Evolutionary conservation across 2,797 vertebrate genomes (phyloP), one percentile per base, ranked within the genome.

Genomic region (Pangasius mekongensis): DNA sequence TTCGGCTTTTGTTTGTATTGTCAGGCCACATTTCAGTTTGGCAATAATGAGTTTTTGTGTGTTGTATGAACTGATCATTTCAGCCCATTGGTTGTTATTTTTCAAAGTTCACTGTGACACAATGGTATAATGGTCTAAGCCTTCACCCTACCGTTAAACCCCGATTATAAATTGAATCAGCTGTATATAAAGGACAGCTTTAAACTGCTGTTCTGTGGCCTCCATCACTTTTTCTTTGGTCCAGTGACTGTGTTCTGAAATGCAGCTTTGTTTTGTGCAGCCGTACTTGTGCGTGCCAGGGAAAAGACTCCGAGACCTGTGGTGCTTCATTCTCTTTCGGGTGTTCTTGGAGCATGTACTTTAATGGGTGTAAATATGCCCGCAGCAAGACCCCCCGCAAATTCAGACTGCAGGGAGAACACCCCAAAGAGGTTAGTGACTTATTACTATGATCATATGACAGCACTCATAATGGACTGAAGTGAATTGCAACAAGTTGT

Each of bases 311-410:
- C 39, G 98, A 99, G 86, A 97, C 94, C 87, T 97, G 97, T 1
- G 98, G 98, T 1, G 98, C 98, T 87, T 99, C 98, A 90, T 99
- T 99, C 94, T 99, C 98, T 90, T 99, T 99, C 0, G 98, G 98
- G 91, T 99, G 98, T 91, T 99, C 98, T 71, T 99, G 98, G 98
- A 99, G 98, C 92, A 99, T 99, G 98, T 99, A 99, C 93, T 99
- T 99, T 90, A 99, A 99, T 0, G 98, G 98, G 91, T 99, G 98
- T 94, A 99, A 99, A 89, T 99, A 98, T 0, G 98, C 98, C 47
- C 97, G 98, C 74, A 99, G 98, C 95, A 99, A 99, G 95, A 94
- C 93, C 0, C 98, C 98, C 0, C 97, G 98, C 93, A 99, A 99
- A 95, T 99, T 99, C 95, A 94, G 98, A 89, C 97, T 99, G 60